These are phyloP conservation scores for Chelonoidis abingdonii DNA, from an alignment of 2,113 vertebrate genomes.

Conservation along the genomic window DNA sequence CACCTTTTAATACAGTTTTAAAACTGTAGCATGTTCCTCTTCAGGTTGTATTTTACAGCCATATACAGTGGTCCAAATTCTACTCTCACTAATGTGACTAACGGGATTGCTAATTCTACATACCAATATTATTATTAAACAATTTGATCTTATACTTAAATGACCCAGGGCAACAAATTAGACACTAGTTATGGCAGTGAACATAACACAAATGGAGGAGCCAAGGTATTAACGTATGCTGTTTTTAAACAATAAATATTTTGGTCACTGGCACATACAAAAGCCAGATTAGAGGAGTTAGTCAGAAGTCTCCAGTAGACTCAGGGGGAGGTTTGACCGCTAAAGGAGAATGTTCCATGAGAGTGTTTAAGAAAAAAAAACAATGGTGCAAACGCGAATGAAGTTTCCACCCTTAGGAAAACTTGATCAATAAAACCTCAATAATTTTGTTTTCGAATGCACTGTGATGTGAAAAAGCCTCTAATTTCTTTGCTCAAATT, in stretches of 20 bases:
- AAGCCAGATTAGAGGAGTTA: background rate
- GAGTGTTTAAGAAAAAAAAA: background rate
- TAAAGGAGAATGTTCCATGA: background rate
- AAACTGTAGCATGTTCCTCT: background rate
- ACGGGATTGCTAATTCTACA: background rate
- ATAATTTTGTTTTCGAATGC: background rate
- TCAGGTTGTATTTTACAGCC: background rate
- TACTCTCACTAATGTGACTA: background rate
- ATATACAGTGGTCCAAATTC: background rate
- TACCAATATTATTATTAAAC: background rate
- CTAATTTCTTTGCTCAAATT: background rate
- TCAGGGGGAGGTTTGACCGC: background rate
- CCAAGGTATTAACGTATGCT: accelerated
- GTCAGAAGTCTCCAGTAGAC: background rate
- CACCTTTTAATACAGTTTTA: background rate
- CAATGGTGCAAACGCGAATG: background rate
- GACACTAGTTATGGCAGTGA: background rate
- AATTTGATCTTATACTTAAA: background rate
- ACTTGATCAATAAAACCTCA: background rate
- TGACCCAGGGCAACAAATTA: background rate
- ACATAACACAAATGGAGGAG: background rate
- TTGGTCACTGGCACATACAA: background rate
- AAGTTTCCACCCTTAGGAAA: constrained; percentile 30
- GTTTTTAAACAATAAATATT: background rate
- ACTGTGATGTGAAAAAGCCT: background rate